Conservation (phyloP, 2,888 invertebrate genomes). For the Reticulitermes lucifugus region DNA sequence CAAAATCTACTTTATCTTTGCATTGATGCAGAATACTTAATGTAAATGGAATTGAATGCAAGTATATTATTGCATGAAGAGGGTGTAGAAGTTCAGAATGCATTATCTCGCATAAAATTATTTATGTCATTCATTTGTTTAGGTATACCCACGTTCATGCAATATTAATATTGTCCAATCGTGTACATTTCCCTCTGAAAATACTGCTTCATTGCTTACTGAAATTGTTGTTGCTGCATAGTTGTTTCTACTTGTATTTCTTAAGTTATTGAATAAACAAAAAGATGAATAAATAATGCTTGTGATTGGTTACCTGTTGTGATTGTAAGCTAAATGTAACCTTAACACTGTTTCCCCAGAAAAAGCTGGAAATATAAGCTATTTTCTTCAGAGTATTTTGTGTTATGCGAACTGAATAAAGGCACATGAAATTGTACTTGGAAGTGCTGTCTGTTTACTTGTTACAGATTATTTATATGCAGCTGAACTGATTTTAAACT, state of each 20-base stretch:
- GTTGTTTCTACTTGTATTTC: slow-evolving; percentile 14
- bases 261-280: slow-evolving; percentile 13
- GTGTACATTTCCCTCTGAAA: background rate
- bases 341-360: background rate
- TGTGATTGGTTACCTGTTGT: slow-evolving; percentile 50
- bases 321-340: slow-evolving; percentile 4
- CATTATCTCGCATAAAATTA: too few species aligned
- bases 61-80: background rate
- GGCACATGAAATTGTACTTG: background rate
- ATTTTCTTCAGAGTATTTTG: background rate
- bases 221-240: background rate
- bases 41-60: background rate
- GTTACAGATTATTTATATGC: too few species aligned
- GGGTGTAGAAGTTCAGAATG: too few species aligned
- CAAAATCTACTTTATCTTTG: background rate
- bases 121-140: too few species aligned
- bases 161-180: background rate
- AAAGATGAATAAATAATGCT: slow-evolving; percentile 37
- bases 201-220: background rate
- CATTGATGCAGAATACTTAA: background rate
- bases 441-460: background rate
- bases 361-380: background rate
- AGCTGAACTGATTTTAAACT: too few species aligned
- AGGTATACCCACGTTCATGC: background rate
- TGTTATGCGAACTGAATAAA: background rate